These are phyloP conservation scores for Megaceryle torquata DNA, from an alignment of 2,113 vertebrate species.

Conservation along the genomic window DNA sequence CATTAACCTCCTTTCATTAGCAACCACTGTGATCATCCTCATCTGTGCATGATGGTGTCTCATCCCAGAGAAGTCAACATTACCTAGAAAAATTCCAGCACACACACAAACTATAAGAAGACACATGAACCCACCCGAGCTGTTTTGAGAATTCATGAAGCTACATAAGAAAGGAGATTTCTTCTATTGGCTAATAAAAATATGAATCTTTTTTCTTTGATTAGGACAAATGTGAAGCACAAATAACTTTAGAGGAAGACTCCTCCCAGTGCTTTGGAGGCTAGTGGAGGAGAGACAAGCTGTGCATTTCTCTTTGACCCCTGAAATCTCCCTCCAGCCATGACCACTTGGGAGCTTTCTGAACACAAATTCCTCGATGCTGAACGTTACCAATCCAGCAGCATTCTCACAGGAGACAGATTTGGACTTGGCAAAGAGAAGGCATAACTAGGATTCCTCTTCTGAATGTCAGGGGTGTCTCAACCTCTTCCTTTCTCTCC, in stretches of 20 bases:
- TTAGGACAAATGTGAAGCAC: not conserved
- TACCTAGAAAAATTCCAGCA: not conserved
- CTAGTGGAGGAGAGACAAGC: not conserved
- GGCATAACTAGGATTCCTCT: slow-evolving; percentile 10
- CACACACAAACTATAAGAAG: not conserved
- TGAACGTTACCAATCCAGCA: not conserved
- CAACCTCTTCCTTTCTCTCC: not conserved
- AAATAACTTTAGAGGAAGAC: not conserved
- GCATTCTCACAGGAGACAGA: not conserved
- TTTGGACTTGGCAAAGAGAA: slow-evolving; percentile 26
- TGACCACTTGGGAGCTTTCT: not conserved
- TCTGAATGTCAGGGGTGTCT: not conserved
- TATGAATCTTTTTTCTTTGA: not conserved
- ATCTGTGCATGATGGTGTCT: not conserved
- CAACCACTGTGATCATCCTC: not conserved
- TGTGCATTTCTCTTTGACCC: not conserved
- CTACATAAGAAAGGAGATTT: not conserved
- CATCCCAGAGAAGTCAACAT: not conserved
- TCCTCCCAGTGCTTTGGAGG: not conserved
- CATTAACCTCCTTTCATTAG: not conserved
- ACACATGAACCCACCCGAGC: not conserved
- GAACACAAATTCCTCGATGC: not conserved
- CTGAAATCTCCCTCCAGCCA: not conserved
- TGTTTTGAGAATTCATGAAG: not conserved
- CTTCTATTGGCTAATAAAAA: not conserved